Percentiles rank a stretch among this genome's conserved stretches.
phyloP scores from a whole-genome alignment of 2,797 vertebrate genomes.

The Falco cherrug region DNA sequence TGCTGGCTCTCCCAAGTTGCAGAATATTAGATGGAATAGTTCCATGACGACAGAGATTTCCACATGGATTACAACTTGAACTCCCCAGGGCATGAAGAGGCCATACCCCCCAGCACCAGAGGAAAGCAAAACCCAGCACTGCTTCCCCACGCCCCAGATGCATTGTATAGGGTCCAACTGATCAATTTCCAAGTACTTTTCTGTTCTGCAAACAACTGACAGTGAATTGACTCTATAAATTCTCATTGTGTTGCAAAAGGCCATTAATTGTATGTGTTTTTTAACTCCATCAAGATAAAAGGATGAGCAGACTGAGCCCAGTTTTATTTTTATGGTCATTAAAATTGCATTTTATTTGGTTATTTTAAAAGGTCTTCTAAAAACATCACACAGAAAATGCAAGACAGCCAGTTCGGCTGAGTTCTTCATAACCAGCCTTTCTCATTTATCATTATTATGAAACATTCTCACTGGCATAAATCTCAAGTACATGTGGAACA shows the following conservation, averaged over 20 bases:
- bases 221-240: background rate
- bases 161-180: background rate
- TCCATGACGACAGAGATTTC: background rate
- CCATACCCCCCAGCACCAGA: background rate
- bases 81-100: background rate
- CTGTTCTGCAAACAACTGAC: background rate
- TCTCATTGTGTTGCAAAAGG: background rate
- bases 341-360: background rate
- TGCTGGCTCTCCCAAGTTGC: background rate
- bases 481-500: constrained; percentile 3
- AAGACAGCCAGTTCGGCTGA: background rate
- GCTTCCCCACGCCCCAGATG: background rate
- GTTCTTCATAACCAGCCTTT: background rate
- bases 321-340: constrained; percentile 5
- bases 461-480: constrained; percentile 15
- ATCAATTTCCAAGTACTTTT: background rate
- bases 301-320: background rate
- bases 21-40: background rate
- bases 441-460: constrained; percentile 10
- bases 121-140: background rate
- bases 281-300: constrained; percentile 20
- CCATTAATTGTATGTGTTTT: background rate
- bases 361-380: constrained; percentile 24
- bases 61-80: background rate
- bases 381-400: background rate